Evolutionary conservation across 2,888 invertebrate genomes (phyloP).

Genomic region (Nomada fucata): DNA sequence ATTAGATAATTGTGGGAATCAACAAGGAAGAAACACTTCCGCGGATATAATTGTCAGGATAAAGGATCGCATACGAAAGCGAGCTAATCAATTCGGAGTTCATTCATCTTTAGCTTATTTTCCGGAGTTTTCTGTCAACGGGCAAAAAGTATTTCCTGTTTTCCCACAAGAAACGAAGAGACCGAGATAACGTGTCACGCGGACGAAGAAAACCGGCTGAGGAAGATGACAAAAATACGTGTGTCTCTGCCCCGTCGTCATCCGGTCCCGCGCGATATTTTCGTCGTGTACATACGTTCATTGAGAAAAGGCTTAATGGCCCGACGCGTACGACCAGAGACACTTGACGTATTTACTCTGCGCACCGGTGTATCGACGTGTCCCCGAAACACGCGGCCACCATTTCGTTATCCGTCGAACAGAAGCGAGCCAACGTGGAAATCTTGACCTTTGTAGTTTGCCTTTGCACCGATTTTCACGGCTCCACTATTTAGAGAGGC

Average conservation of each 20-base stretch:
- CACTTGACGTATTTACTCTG: conserved; percentile 20
- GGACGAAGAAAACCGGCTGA: not conserved
- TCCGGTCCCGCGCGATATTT: conserved; percentile 67
- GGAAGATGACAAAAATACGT: conserved; percentile 70
- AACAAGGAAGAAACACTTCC: not conserved
- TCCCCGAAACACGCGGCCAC: conserved; percentile 6
- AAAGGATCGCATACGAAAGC: not conserved
- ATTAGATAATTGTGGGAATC: not conserved
- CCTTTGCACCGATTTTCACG: conserved; percentile 21
- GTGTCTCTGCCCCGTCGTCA: conserved; percentile 58
- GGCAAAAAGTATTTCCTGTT: conserved; percentile 68
- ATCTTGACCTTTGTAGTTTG: conserved; percentile 39
- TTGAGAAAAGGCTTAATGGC: conserved; percentile 65
- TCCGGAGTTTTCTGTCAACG: conserved; percentile 54
- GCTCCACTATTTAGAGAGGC: conserved; percentile 14
- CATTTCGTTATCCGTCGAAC: not conserved
- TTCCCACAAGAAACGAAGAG: conserved; percentile 30
- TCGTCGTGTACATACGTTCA: conserved; percentile 59
- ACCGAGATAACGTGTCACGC: conserved; percentile 19
- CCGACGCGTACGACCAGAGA: conserved; percentile 25
- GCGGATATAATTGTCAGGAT: not conserved
- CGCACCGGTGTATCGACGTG: not conserved
- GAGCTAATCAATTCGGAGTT: conserved; percentile 12
- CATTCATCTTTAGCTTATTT: not conserved
- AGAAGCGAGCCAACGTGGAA: not conserved